These are phyloP conservation scores for Megalops atlanticus DNA, from an alignment of 2,113 vertebrate genomes.

Conservation along the genomic window DNA sequence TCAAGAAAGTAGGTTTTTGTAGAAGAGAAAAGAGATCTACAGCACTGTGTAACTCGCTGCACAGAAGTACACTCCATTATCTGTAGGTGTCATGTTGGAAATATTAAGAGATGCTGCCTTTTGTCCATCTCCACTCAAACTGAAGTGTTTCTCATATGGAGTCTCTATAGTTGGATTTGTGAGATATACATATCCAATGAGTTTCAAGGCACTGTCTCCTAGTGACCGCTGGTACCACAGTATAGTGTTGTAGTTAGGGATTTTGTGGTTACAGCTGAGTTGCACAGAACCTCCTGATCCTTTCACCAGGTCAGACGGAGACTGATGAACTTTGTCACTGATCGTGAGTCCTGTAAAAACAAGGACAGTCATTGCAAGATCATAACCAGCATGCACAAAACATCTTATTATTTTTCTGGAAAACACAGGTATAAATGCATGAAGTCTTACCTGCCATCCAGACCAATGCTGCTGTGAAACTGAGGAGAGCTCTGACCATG, in stretches of 20 bases:
- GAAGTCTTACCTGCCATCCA: no score
- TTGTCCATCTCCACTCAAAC: not conserved
- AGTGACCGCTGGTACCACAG: constrained; percentile 39
- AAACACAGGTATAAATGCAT: no score
- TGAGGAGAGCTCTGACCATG: no score
- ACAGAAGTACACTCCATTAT: constrained; percentile 47
- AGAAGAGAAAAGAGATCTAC: not conserved
- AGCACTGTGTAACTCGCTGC: not conserved
- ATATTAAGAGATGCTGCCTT: not conserved
- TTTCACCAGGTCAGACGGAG: constrained; percentile 25
- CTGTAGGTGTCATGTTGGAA: not conserved
- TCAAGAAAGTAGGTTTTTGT: no score
- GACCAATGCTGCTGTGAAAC: no score
- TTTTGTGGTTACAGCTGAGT: constrained; percentile 46
- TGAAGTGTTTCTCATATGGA: not conserved
- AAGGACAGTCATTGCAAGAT: no score
- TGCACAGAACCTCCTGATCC: no score
- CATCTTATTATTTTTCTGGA: no score
- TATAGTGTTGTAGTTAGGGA: constrained; percentile 10
- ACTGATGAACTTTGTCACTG: constrained; percentile 34
- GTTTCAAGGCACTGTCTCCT: not conserved
- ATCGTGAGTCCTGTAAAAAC: constrained; percentile 5
- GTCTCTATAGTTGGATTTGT: not conserved
- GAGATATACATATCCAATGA: constrained; percentile 44
- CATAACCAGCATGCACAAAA: no score